Base-by-base conservation (phyloP, 2,797 vertebrate species). In the Champsocephalus gunnari region DNA sequence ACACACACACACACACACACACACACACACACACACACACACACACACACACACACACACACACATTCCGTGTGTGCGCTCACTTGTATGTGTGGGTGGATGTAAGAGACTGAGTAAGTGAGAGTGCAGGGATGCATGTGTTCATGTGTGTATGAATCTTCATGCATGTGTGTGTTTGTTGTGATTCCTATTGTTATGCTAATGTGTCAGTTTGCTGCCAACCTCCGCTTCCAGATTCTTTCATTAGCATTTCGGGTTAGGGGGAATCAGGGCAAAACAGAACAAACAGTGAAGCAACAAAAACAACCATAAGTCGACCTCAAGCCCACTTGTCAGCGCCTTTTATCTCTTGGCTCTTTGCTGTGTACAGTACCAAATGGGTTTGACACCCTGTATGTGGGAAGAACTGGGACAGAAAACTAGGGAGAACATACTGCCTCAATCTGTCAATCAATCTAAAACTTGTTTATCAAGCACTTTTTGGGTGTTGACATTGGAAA, bases 241-340 rank as follows among this genome's bases (percentile, higher is more conserved):
- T 86, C 75, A 92, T 92, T 91, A 88, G 81, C 91, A 92, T 92
- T 92, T 92, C 72, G 87, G 80, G 91, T 21, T 21, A 21, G 21
- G 81, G 79, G 85, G 83, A 87, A 92, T 74, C 79, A 2, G 81
- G 83, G 86, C 77, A 83, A 83, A 90, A 86, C 79, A 80, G 66
- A 89, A 89, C 82, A 88, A 87, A 84, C 72, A 55, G 61, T 61
- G 14, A 58, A 74, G 71, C 73, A 85, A 70, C 73, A 82, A 82
- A 51, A 83, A 87, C 83, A 87, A 85, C 58, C 67, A 67, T 1
- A 34, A 51, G 19, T 72, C 81, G 61, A 89, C 79, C 84, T 77
- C 56, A 24, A 84, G 66, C 80, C 47, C 79, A 71, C 85, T 78
- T 53, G 84, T 88, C 67, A 38, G 64, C 3, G 14, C 45, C 82